A percentile compares a stretch with the other conserved stretches of the same genome.
phyloP scores from a whole-genome alignment of 2,113 vertebrate species.

The Thunnus maccoyii region DNA sequence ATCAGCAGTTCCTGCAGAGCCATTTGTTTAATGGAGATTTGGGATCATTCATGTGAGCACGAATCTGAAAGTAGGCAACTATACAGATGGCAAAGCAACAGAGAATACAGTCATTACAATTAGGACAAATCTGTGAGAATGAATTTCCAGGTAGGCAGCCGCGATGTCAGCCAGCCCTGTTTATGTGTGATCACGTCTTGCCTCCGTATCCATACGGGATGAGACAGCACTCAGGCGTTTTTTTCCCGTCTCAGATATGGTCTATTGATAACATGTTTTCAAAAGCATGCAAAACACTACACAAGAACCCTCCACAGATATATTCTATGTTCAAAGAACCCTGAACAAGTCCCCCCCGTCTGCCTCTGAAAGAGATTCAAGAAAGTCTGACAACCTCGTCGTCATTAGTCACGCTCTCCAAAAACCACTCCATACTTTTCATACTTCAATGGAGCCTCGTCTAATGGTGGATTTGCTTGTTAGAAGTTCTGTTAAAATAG shows the following conservation, averaged over 20 bases:
- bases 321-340: conserved; percentile 29
- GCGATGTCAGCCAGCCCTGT: no score
- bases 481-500: conserved; percentile 51
- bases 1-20: no score
- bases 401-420: conserved; percentile 54
- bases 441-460: conserved; percentile 19
- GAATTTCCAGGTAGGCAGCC: no score
- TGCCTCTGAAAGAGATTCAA: conserved; percentile 53
- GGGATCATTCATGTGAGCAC: no score
- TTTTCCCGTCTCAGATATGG: conserved; percentile 29
- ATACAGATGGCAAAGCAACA: no score
- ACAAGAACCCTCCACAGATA: conserved; percentile 44
- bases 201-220: conserved; percentile 17
- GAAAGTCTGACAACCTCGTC: conserved; percentile 65
- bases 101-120: no score
- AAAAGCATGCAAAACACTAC: conserved; percentile 33
- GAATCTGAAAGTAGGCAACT: no score
- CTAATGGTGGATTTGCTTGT: conserved; percentile 55
- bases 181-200: no score
- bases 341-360: conserved; percentile 33
- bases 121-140: no score
- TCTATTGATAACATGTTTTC: conserved; percentile 52
- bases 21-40: no score
- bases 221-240: conserved; percentile 23
- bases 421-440: conserved; percentile 33